phyloP scores from a whole-genome alignment of 2,888 invertebrate species.

The Patella depressa region DNA sequence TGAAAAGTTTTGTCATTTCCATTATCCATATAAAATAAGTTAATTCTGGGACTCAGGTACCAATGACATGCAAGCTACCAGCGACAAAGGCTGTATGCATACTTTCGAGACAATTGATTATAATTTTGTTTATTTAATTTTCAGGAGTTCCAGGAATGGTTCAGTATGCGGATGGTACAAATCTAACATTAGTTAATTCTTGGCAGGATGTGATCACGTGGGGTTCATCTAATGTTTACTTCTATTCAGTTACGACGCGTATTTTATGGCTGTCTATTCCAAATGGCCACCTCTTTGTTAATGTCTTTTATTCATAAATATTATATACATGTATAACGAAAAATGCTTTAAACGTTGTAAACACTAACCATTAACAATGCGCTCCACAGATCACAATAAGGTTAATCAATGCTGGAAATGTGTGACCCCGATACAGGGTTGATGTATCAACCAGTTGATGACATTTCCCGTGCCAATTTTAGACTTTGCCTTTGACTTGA shows the following conservation, averaged over 20 bases:
- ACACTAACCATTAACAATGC: too few relatives aligned
- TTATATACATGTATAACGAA: too few relatives aligned
- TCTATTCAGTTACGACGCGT: not conserved
- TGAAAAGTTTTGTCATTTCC: not conserved
- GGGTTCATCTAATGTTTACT: not conserved
- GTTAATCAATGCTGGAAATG: too few relatives aligned
- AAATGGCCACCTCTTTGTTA: not conserved
- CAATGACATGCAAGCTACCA: not conserved
- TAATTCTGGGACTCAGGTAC: not conserved
- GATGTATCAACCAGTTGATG: too few relatives aligned
- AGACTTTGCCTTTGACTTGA: too few relatives aligned
- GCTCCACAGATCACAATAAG: too few relatives aligned
- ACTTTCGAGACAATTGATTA: not conserved
- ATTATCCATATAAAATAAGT: not conserved
- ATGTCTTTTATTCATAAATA: not conserved
- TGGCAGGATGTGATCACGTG: slow-evolving; percentile 11
- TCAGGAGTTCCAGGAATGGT: not conserved
- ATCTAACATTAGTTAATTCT: not conserved
- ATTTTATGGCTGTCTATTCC: slow-evolving; percentile 13
- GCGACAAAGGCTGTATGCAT: not conserved
- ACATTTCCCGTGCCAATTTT: too few relatives aligned
- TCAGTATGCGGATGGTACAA: not conserved
- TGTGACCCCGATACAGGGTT: too few relatives aligned
- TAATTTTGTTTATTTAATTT: not conserved
- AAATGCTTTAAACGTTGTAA: too few relatives aligned